These are phyloP conservation scores for Athalia cordata DNA, from an alignment of 2,888 invertebrate genomes.

Conservation along the genomic window DNA sequence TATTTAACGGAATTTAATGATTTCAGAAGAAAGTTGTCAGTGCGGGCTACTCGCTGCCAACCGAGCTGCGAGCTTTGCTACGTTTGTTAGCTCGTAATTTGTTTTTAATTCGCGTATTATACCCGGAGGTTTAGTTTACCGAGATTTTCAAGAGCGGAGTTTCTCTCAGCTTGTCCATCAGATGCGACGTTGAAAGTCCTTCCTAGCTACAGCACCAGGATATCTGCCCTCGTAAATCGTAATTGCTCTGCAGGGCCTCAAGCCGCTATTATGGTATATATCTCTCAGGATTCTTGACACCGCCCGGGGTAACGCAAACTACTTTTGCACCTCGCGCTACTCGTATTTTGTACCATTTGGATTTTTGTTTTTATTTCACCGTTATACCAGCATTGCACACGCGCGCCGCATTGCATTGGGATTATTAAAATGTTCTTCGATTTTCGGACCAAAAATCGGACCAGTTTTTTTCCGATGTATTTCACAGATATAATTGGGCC, in stretches of 20 bases:
- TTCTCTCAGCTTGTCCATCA: conserved; percentile 18
- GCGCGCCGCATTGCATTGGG: too few relatives aligned
- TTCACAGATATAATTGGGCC: too few relatives aligned
- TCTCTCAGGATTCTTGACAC: conserved; percentile 7
- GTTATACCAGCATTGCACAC: too few relatives aligned
- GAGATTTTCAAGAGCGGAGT: conserved; percentile 21
- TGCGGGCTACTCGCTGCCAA: background rate
- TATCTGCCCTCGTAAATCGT: conserved; percentile 5
- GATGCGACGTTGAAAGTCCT: conserved; percentile 28
- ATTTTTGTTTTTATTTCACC: too few relatives aligned
- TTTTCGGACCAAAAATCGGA: too few relatives aligned
- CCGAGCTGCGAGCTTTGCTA: background rate
- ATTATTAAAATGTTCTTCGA: too few relatives aligned
- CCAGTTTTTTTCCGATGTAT: too few relatives aligned
- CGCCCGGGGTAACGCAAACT: conserved; percentile 22
- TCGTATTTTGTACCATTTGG: too few relatives aligned
- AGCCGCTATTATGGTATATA: background rate
- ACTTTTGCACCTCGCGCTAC: background rate
- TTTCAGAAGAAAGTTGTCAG: conserved; percentile 30
- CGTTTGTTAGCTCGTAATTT: background rate
- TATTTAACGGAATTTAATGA: background rate
- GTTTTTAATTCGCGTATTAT: conserved; percentile 24
- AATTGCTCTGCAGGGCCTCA: conserved; percentile 1
- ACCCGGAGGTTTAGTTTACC: conserved; percentile 17
- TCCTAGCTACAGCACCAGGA: background rate